Conservation (phyloP, 2,888 invertebrate genomes). For the Ophioninae sp. region DNA sequence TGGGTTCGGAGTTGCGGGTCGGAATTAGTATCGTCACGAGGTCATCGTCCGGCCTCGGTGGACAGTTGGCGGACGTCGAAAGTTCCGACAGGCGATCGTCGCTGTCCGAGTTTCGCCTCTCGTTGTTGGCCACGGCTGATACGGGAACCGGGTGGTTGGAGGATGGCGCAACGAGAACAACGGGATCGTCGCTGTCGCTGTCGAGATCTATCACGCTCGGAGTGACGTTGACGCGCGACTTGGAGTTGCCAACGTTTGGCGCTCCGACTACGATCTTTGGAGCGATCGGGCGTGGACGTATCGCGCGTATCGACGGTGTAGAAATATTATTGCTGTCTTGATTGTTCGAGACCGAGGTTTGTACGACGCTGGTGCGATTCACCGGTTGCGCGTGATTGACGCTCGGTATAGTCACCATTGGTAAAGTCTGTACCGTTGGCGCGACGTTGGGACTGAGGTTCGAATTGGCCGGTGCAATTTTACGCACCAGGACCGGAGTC, state of each 20-base stretch:
- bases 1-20: constrained; percentile 18
- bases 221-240: constrained; percentile 7
- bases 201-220: constrained; percentile 74
- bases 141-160: neutral
- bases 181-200: constrained; percentile 73
- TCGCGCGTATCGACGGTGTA: neutral
- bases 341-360: constrained; percentile 4
- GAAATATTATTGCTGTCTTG: constrained; percentile 35
- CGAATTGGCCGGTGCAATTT: constrained; percentile 41
- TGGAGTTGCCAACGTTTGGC: constrained; percentile 48
- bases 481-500: constrained; percentile 52
- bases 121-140: neutral
- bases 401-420: constrained; percentile 70
- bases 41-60: constrained; percentile 49
- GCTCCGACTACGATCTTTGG: constrained; percentile 5
- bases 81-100: constrained; percentile 39
- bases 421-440: constrained; percentile 44
- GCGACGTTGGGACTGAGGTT: constrained; percentile 7
- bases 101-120: neutral
- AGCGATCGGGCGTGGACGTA: constrained; percentile 24
- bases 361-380: constrained; percentile 32
- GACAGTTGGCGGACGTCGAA: constrained; percentile 35
- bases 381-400: constrained; percentile 38
- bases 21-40: constrained; percentile 37
- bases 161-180: constrained; percentile 19